These are phyloP conservation scores for Heterotis niloticus DNA, from an alignment of 2,113 vertebrate genomes.

Conservation along the genomic window DNA sequence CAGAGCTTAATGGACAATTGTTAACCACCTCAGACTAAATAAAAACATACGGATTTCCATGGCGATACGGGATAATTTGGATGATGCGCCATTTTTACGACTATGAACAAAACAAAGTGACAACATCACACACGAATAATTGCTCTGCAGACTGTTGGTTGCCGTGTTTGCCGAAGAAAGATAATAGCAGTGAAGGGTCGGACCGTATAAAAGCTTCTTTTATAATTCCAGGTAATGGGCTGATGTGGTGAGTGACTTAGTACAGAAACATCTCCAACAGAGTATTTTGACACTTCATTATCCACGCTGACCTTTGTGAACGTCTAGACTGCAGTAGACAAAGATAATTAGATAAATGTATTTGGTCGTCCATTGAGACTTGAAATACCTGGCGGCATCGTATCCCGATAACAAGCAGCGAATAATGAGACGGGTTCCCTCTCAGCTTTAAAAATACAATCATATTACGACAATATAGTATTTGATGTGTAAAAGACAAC, in stretches of 20 bases:
- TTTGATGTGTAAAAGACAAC: too few relatives aligned
- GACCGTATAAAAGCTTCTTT: neutral
- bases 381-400: neutral
- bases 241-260: neutral
- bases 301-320: conserved; percentile 11
- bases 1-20: too few relatives aligned
- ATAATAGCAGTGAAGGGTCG: neutral
- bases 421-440: neutral
- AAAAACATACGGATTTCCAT: too few relatives aligned
- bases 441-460: too few relatives aligned
- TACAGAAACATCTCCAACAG: conserved; percentile 6
- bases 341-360: conserved; percentile 12
- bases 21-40: too few relatives aligned
- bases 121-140: neutral
- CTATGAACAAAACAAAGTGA: too few relatives aligned
- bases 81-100: neutral
- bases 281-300: conserved; percentile 16
- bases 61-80: neutral
- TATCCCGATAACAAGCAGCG: too few relatives aligned
- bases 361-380: conserved; percentile 5
- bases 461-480: too few relatives aligned
- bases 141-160: neutral
- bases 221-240: conserved; percentile 7
- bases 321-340: neutral
- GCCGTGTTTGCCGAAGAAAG: neutral